Evolutionary conservation across 2,113 vertebrate genomes (phyloP), one percentile per base, ranked within the genome.

Genomic region (Macaca fascicularis): DNA sequence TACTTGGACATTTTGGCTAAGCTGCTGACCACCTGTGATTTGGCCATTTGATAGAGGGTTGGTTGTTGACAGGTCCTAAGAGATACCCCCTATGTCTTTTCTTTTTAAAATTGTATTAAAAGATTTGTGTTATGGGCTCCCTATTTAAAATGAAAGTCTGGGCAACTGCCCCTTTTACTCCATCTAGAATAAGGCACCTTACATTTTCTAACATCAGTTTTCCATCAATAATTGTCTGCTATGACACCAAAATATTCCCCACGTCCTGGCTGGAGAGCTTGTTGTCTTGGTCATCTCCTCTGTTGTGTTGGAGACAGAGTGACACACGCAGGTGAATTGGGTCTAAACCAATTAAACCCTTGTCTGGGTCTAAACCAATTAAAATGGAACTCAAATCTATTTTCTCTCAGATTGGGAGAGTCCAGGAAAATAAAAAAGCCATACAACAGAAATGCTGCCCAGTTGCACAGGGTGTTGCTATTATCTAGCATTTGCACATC

Each of bases 11-110:
- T 70, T 93, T 96, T 88, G 75, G 30, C n/a, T 82, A 92, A 95
- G 81, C n/a, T 45, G 17, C 70, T 96, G 85, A 90, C 35, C 72
- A 88, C 89, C 35, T 97, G 91, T 16, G 30, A 95, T 91, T 87
- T 94, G 81, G 74, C 20, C 86, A 89, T 94, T 75, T 94, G 61
- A 83, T 83, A 89, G 59, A 55, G 45, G 69, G 40, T 43, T 93
- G 38, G 35, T 20, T 93, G 59, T 85, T 69, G 74, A 97, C 11
- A 89, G 76, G 88, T 13, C 23, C 13, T 69, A 61, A 72, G 11
- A 74, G 81, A 40, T 89, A 90, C 2, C 69, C 57, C 5, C 6
- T 76, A 40, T 88, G 30, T 27, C 50, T 96, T 64, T 76, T 78
- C 43, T 76, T 64, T 67, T 75, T 8, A 19, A 48, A 89, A 92